phyloP scores from a whole-genome alignment of 2,888 invertebrate genomes.

The Cactoblastis cactorum region DNA sequence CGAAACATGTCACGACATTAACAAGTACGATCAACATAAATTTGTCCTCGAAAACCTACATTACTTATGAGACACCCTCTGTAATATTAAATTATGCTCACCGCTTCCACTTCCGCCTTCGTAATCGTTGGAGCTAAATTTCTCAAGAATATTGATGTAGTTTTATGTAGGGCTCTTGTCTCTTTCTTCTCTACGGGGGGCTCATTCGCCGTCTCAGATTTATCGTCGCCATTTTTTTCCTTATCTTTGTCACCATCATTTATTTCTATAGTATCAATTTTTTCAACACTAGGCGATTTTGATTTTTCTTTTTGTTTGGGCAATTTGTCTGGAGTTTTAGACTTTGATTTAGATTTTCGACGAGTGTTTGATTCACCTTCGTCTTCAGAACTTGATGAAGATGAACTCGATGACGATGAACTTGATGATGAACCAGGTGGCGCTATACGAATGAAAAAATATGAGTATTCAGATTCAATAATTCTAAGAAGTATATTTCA shows the following conservation, averaged over 20 bases:
- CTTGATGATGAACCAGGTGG: conserved; percentile 74
- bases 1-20: too few relatives aligned
- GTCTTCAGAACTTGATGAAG: conserved; percentile 74
- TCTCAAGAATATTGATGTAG: conserved; percentile 97
- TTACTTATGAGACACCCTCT: too few relatives aligned
- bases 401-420: conserved; percentile 73
- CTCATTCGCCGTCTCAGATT: conserved; percentile 75
- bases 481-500: too few relatives aligned
- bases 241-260: conserved; percentile 47
- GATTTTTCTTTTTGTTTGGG: conserved; percentile 53
- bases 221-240: conserved; percentile 59
- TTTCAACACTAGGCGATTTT: conserved; percentile 55
- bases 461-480: too few relatives aligned
- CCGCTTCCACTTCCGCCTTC: conserved; percentile 96
- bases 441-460: conserved; percentile 34
- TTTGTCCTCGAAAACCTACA: too few relatives aligned
- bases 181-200: conserved; percentile 65
- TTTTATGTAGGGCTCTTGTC: conserved; percentile 92
- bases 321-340: conserved; percentile 63
- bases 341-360: conserved; percentile 65
- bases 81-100: conserved; percentile 71
- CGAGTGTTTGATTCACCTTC: conserved; percentile 59
- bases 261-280: conserved; percentile 28
- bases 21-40: too few relatives aligned
- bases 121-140: conserved; percentile 98